Evolutionary conservation across 1,140 invertebrate genomes (phyloP).

Genomic region (Tetranychus urticae): DNA sequence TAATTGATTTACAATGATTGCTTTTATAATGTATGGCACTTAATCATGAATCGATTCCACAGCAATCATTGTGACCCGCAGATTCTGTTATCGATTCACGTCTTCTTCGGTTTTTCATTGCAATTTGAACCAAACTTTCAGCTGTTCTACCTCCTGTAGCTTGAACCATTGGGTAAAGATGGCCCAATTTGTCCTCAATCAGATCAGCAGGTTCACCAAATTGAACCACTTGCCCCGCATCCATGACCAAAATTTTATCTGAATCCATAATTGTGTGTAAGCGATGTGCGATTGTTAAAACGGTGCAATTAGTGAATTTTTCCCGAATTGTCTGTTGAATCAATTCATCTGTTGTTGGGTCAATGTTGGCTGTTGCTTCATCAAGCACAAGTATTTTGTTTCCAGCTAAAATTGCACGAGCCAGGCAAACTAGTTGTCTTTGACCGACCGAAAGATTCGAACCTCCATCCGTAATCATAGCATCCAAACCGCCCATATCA

Average conservation of each 20-base stretch:
- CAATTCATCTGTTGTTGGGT: conserved; percentile 18
- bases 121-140: no score
- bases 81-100: no score
- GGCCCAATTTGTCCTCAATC: conserved; percentile 26
- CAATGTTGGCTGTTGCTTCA: conserved; percentile 26
- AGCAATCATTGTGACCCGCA: no score
- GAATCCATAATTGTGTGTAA: conserved; percentile 16
- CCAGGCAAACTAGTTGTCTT: conserved; percentile 40
- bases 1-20: no score
- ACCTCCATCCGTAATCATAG: conserved; percentile 44
- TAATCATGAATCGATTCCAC: no score
- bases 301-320: conserved; percentile 41
- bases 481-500: conserved; percentile 37
- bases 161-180: conserved; percentile 18
- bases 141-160: no score
- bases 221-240: conserved; percentile 42
- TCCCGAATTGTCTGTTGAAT: conserved; percentile 18
- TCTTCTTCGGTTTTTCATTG: no score
- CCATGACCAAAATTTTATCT: conserved; percentile 21
- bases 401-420: conserved; percentile 26
- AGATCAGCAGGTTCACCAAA: conserved; percentile 18
- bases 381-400: conserved; percentile 23
- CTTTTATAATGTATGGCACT: no score
- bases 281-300: conserved; percentile 53
- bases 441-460: conserved; percentile 56